Percentiles rank a stretch among this genome's conserved stretches.
phyloP scores from a whole-genome alignment of 2,888 invertebrate genomes.

The Ichneumon xanthorius region DNA sequence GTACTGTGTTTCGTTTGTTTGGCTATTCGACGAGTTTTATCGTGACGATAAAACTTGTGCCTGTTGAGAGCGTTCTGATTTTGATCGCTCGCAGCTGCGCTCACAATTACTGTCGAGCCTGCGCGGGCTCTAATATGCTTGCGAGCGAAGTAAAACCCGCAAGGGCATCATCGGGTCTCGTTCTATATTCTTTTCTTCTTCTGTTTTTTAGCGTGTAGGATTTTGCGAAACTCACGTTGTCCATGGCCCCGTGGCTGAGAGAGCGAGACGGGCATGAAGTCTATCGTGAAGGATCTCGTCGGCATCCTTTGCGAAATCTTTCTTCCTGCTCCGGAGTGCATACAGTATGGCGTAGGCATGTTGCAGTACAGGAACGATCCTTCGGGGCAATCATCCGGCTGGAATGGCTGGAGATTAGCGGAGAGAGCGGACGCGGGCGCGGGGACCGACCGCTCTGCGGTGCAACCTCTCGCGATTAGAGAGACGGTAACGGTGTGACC shows the following conservation, averaged over 20 bases:
- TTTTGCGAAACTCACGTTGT: slow-evolving; percentile 52
- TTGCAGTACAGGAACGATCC: slow-evolving; percentile 57
- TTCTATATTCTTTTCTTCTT: not conserved
- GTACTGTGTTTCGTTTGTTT: slow-evolving; percentile 16
- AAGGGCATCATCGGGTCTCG: slow-evolving; percentile 11
- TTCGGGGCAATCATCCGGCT: slow-evolving; percentile 66
- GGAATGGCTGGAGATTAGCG: slow-evolving; percentile 65
- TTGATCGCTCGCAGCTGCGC: not conserved
- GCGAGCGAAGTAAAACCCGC: not conserved
- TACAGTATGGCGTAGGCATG: slow-evolving; percentile 43
- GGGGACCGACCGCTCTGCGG: slow-evolving; percentile 27
- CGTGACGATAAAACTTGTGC: not conserved
- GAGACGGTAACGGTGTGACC: slow-evolving; percentile 61
- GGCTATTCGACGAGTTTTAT: slow-evolving; percentile 19
- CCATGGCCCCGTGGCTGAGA: slow-evolving; percentile 30
- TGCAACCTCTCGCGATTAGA: slow-evolving; percentile 64
- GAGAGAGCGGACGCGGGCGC: slow-evolving; percentile 24
- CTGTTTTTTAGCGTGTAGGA: slow-evolving; percentile 9
- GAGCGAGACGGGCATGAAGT: not conserved
- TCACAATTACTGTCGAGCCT: slow-evolving; percentile 6
- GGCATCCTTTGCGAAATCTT: slow-evolving; percentile 67
- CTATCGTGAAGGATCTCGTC: slow-evolving; percentile 60
- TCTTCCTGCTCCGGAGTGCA: slow-evolving; percentile 58
- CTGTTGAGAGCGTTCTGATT: slow-evolving; percentile 2
- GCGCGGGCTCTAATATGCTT: not conserved